A percentile compares a stretch with the other conserved stretches of the same genome.
Conservation (phyloP, 2,113 vertebrate species). For the Hucho hucho region DNA sequence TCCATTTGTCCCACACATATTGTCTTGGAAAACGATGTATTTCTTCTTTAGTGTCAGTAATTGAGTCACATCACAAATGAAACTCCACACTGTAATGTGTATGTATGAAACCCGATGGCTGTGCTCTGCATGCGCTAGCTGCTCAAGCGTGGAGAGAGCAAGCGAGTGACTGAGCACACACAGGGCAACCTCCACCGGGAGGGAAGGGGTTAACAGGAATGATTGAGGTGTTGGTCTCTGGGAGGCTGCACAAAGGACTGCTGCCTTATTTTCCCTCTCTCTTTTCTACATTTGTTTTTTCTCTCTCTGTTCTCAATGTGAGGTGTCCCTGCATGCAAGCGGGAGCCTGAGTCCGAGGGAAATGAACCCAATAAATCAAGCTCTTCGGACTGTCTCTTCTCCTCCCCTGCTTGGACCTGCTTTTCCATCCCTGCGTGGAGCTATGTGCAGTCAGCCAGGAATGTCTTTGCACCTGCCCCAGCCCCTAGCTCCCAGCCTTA, state of each 20-base stretch:
- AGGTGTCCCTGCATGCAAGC: constrained; percentile 36
- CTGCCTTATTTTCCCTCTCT: constrained; percentile 32
- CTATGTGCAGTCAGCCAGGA: constrained; percentile 23
- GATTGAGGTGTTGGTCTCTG: constrained; percentile 60
- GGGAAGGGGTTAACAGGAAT: constrained; percentile 52
- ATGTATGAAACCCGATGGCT: neutral
- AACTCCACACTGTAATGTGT: neutral
- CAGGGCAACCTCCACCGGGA: constrained; percentile 44
- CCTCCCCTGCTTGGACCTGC: constrained; percentile 66
- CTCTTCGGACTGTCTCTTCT: constrained; percentile 62
- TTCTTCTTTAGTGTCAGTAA: neutral
- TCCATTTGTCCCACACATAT: neutral
- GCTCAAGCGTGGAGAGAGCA: neutral
- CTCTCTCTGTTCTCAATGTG: constrained; percentile 37
- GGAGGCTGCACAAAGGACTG: constrained; percentile 18
- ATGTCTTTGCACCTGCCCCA: constrained; percentile 20
- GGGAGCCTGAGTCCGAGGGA: constrained; percentile 64
- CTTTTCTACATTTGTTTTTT: constrained; percentile 15
- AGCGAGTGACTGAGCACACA: constrained; percentile 9
- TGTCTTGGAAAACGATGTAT: neutral
- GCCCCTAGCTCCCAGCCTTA: neutral
- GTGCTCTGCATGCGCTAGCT: constrained; percentile 1
- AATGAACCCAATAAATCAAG: constrained; percentile 82
- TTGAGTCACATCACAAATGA: neutral
- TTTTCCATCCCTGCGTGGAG: constrained; percentile 50